Percentiles rank a stretch among this genome's conserved stretches.
These are phyloP conservation scores for Drosophila tanythrix DNA, from an alignment of 2,888 invertebrate species.

Conservation along the genomic window DNA sequence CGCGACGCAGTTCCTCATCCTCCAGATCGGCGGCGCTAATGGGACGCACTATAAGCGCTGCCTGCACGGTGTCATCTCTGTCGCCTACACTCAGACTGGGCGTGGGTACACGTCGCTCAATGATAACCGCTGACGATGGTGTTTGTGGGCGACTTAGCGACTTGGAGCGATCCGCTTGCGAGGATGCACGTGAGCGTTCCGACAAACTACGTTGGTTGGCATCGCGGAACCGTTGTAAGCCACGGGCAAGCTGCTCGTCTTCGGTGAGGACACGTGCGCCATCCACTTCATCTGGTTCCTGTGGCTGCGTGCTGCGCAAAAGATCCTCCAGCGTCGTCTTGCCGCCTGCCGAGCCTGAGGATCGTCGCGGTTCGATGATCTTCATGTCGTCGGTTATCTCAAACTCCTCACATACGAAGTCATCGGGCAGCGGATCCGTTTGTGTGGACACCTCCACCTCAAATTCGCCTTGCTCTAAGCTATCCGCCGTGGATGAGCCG, in stretches of 20 bases:
- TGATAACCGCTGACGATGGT: constrained; percentile 87
- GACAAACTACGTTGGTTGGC: constrained; percentile 87
- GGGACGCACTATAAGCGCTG: constrained; percentile 88
- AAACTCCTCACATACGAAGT: constrained; percentile 88
- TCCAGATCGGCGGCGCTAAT: constrained; percentile 86
- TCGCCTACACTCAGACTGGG: constrained; percentile 87
- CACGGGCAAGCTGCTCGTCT: constrained; percentile 86
- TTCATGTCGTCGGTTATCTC: constrained; percentile 85
- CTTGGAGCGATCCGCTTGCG: constrained; percentile 87
- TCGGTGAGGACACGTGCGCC: constrained; percentile 84
- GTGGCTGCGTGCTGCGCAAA: constrained; percentile 80
- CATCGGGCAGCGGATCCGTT: constrained; percentile 93
- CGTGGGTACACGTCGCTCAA: constrained; percentile 87
- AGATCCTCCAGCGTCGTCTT: constrained; percentile 84
- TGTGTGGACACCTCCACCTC: constrained; percentile 91
- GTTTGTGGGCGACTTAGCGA: constrained; percentile 87
- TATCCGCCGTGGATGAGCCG: constrained; percentile 80
- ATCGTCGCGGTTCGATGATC: constrained; percentile 82
- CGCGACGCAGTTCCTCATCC: constrained; percentile 76
- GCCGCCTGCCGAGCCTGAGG: constrained; percentile 28
- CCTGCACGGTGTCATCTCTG: constrained; percentile 88
- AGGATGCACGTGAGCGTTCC: constrained; percentile 86
- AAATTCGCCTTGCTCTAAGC: constrained; percentile 77
- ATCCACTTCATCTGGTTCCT: constrained; percentile 73
- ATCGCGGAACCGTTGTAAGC: constrained; percentile 86